Conservation (phyloP, 2,888 invertebrate genomes). For the Drosophila falleni region DNA sequence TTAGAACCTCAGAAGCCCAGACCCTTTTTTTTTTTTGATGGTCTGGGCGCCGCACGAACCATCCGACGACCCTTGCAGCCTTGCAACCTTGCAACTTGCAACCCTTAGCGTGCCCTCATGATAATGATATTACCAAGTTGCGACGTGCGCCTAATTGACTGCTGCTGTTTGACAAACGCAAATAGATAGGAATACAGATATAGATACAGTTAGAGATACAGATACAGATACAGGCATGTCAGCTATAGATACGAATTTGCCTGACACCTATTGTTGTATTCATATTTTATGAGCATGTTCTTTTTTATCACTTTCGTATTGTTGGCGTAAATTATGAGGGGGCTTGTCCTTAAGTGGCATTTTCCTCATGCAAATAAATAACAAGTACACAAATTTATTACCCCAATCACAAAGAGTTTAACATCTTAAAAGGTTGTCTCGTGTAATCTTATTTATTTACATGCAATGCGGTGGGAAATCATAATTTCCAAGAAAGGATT, state of each 20-base stretch:
- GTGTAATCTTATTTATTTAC: conserved; percentile 3
- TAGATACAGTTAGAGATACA: conserved; percentile 23
- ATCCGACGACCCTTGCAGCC: conserved; percentile 30
- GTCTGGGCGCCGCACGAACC: conserved; percentile 3
- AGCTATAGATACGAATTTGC: conserved; percentile 21
- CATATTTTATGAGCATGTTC: conserved; percentile 60
- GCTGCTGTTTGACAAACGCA: conserved; percentile 79
- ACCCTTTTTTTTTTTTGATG: conserved; percentile 41
- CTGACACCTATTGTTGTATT: conserved; percentile 56
- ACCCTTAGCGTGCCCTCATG: conserved; percentile 38
- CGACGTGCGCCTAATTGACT: conserved; percentile 76
- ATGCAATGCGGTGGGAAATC: conserved; percentile 12
- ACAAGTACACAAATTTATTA: conserved; percentile 63
- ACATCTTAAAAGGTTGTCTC: background rate
- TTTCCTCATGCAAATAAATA: conserved; percentile 72
- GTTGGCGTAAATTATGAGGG: conserved; percentile 47
- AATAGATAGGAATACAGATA: conserved; percentile 56
- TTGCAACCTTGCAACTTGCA: conserved; percentile 50
- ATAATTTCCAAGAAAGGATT: conserved; percentile 1
- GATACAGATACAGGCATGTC: conserved; percentile 19
- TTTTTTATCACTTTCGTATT: conserved; percentile 35
- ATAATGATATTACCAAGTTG: conserved; percentile 51
- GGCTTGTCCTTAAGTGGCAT: conserved; percentile 53
- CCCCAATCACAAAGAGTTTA: conserved; percentile 18
- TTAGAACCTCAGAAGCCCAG: conserved; percentile 64